phyloP scores from a whole-genome alignment of 2,113 vertebrate genomes.

The Dipodomys ordii region DNA sequence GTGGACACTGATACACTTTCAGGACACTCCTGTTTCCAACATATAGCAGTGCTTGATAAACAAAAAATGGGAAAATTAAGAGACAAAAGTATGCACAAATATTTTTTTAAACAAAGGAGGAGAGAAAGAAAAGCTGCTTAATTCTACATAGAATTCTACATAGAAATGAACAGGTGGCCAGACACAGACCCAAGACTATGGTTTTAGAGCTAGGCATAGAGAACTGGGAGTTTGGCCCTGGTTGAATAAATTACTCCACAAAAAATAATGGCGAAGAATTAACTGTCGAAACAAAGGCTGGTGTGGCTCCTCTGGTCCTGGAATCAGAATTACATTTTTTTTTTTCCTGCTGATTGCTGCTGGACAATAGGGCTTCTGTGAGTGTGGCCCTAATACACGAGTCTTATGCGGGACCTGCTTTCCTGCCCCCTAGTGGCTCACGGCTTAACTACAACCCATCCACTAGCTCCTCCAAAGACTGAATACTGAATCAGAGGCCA shows the following conservation, averaged over 20 bases:
- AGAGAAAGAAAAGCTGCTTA: no score
- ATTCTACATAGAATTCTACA: not conserved
- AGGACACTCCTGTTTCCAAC: not conserved
- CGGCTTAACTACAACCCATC: not conserved
- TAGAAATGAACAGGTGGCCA: not conserved
- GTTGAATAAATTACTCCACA: not conserved
- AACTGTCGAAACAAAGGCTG: not conserved
- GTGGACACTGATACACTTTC: not conserved
- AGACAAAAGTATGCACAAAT: not conserved
- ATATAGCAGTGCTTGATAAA: not conserved
- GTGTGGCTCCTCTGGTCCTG: not conserved
- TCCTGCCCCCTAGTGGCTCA: not conserved
- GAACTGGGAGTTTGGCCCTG: not conserved
- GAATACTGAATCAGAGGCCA: no score
- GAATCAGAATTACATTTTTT: not conserved
- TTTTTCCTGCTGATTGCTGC: not conserved
- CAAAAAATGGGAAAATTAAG: not conserved
- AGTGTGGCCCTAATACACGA: not conserved
- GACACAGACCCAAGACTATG: not conserved
- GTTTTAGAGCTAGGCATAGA: not conserved
- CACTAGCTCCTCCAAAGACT: fast-evolving
- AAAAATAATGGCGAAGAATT: not conserved
- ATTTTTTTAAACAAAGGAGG: not conserved
- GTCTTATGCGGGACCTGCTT: fast-evolving
- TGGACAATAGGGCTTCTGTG: not conserved